Conservation (phyloP, 1,140 invertebrate species). For the Colletes gigas region DNA sequence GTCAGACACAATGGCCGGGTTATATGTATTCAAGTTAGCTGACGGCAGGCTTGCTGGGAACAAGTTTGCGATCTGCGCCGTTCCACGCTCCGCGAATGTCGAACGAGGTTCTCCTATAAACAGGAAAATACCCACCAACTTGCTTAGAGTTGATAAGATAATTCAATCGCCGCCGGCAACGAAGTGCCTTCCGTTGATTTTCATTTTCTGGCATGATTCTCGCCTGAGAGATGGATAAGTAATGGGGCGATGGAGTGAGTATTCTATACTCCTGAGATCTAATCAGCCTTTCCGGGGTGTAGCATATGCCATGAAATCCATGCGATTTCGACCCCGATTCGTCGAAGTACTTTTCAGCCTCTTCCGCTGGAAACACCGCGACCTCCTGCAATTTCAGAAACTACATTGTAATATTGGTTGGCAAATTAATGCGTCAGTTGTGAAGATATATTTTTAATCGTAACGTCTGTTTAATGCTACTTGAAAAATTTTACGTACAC, state of each 20-base stretch:
- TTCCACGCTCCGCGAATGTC: conserved; percentile 21
- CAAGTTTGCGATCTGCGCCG: conserved; percentile 34
- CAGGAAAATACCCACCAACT: conserved; percentile 49
- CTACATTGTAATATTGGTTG: not conserved
- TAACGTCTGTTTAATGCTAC: too few species aligned
- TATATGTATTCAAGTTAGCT: conserved; percentile 41
- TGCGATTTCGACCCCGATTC: conserved; percentile 31
- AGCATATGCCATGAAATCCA: conserved; percentile 58
- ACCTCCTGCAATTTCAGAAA: conserved; percentile 1
- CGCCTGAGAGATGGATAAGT: conserved; percentile 45
- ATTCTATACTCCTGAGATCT: conserved; percentile 72
- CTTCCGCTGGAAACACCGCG: not conserved
- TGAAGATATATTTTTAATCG: too few species aligned
- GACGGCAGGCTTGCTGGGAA: conserved; percentile 8
- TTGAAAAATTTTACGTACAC: too few species aligned
- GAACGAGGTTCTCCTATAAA: not conserved
- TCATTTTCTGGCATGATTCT: conserved; percentile 29
- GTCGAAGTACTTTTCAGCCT: conserved; percentile 22
- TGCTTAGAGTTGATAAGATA: conserved; percentile 61
- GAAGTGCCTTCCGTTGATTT: conserved; percentile 21
- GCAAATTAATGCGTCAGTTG: not conserved
- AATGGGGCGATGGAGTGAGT: conserved; percentile 68
- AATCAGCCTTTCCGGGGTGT: conserved; percentile 75
- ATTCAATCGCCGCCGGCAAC: conserved; percentile 43
- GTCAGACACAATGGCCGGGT: conserved; percentile 47